A percentile compares a stretch with the other conserved stretches of the same genome.
Conservation (phyloP, 1,140 invertebrate species). For the Homalodisca vitripennis region DNA sequence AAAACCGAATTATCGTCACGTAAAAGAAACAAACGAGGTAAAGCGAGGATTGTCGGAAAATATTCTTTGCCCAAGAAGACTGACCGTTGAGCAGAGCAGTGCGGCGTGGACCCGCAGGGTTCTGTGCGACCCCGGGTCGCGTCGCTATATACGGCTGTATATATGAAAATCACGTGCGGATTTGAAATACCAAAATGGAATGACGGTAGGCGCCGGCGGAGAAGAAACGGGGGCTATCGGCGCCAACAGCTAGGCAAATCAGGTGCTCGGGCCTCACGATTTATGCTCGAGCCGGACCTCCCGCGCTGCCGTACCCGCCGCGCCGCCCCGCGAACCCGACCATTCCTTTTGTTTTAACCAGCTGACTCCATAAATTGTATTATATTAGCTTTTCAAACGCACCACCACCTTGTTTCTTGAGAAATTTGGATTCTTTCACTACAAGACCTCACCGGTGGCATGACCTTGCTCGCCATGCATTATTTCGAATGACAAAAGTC, state of each 20-base stretch:
- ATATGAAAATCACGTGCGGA: conserved; percentile 13
- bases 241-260: conserved; percentile 16
- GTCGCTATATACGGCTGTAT: conserved; percentile 9
- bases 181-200: conserved; percentile 11
- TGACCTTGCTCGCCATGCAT: too few relatives aligned
- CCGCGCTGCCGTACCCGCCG: neutral
- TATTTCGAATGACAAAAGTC: too few relatives aligned
- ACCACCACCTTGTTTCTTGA: too few relatives aligned
- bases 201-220: conserved; percentile 16
- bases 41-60: too few relatives aligned
- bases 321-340: neutral
- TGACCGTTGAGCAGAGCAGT: too few relatives aligned
- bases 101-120: too few relatives aligned
- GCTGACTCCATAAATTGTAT: conserved; percentile 15
- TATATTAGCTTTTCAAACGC: conserved; percentile 12
- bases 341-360: neutral
- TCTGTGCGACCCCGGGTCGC: too few relatives aligned
- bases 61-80: too few relatives aligned
- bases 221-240: conserved; percentile 10
- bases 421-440: too few relatives aligned
- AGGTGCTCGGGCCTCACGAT: neutral
- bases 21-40: too few relatives aligned
- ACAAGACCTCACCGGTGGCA: too few relatives aligned
- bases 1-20: too few relatives aligned
- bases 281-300: neutral